These are phyloP conservation scores for Octopus sinensis DNA, from an alignment of 1,140 invertebrate genomes.

Conservation along the genomic window DNA sequence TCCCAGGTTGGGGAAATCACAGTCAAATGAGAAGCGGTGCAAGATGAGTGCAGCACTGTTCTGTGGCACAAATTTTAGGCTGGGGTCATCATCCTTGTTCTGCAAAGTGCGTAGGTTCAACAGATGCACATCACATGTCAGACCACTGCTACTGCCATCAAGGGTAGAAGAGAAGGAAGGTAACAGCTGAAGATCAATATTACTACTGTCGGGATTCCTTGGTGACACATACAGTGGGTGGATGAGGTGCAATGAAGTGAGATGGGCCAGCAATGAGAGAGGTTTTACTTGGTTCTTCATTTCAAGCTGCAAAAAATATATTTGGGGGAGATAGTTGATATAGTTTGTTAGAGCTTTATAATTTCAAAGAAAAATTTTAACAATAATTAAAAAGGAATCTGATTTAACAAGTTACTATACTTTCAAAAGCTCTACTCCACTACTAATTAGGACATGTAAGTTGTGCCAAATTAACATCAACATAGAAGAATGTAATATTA, in stretches of 20 bases:
- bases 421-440: too few species aligned
- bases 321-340: too few species aligned
- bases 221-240: conserved; percentile 64
- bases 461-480: too few species aligned
- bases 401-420: too few species aligned
- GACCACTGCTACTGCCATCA: conserved; percentile 59
- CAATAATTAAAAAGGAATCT: too few species aligned
- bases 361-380: too few species aligned
- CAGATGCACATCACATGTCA: conserved; percentile 53
- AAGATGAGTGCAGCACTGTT: conserved; percentile 56
- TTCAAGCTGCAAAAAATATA: conserved; percentile 30
- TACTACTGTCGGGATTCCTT: conserved; percentile 18
- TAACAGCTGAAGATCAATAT: conserved; percentile 22
- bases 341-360: too few species aligned
- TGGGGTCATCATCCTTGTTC: conserved; percentile 39
- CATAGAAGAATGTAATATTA: too few species aligned
- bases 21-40: conserved; percentile 60
- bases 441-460: too few species aligned
- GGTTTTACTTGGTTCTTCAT: conserved; percentile 58
- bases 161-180: conserved; percentile 16
- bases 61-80: conserved; percentile 32
- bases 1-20: conserved; percentile 52
- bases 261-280: conserved; percentile 64
- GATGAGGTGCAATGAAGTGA: conserved; percentile 67
- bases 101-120: conserved; percentile 51